phyloP scores from a whole-genome alignment of 2,888 invertebrate species.

The Chalcosyrphus nemorum region DNA sequence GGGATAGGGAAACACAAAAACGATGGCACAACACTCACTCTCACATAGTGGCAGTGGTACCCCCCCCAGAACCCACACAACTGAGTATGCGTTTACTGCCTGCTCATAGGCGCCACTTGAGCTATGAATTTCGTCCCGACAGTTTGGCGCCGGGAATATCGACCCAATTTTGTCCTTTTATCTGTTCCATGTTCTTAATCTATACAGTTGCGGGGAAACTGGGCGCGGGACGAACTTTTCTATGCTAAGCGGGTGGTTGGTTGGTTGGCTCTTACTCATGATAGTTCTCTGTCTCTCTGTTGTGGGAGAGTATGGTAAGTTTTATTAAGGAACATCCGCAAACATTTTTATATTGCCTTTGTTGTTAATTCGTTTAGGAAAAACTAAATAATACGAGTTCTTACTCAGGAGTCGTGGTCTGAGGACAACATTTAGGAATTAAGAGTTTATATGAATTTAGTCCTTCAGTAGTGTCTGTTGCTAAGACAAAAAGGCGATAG shows the following conservation, averaged over 20 bases:
- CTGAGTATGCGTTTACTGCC: slow-evolving; percentile 67
- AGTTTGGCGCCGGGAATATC: slow-evolving; percentile 79
- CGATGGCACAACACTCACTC: slow-evolving; percentile 42
- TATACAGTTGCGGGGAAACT: slow-evolving; percentile 15
- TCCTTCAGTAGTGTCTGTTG: no score
- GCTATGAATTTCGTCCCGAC: slow-evolving; percentile 80
- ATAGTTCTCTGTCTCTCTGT: slow-evolving; percentile 9
- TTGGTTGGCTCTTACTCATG: slow-evolving; percentile 40
- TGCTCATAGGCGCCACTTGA: slow-evolving; percentile 79
- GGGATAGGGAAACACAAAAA: slow-evolving; percentile 25
- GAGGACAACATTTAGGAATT: no score
- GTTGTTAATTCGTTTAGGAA: slow-evolving; percentile 43
- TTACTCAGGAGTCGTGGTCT: background rate
- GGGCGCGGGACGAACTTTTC: slow-evolving; percentile 44
- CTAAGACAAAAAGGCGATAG: no score
- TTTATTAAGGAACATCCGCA: slow-evolving; percentile 49
- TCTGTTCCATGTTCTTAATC: slow-evolving; percentile 71
- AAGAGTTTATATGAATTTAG: no score
- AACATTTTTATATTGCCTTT: slow-evolving; percentile 58
- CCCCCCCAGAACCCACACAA: slow-evolving; percentile 30
- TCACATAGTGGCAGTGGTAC: background rate
- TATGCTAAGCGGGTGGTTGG: slow-evolving; percentile 40
- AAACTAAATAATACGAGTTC: slow-evolving; percentile 3
- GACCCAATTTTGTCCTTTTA: slow-evolving; percentile 75
- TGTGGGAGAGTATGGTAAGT: slow-evolving; percentile 15